A percentile compares a stretch with the other conserved stretches of the same genome.
Conservation (phyloP, 2,113 vertebrate species). For the Ia io region DNA sequence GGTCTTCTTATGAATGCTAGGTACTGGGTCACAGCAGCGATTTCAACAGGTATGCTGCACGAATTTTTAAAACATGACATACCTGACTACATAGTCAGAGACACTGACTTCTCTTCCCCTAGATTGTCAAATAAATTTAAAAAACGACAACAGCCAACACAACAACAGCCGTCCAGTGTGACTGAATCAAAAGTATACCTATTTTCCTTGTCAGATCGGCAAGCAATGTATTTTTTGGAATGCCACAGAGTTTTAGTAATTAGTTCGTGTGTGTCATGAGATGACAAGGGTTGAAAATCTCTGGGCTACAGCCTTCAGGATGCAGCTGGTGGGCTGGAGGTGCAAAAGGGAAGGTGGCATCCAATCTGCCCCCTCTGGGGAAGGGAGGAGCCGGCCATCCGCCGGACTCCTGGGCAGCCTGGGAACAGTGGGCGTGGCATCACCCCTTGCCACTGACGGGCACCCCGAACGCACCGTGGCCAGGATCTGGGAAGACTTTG, state of each 20-base stretch:
- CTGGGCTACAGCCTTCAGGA: not conserved
- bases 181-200: not conserved
- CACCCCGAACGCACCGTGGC: not conserved
- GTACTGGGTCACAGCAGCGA: not conserved
- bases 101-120: not conserved
- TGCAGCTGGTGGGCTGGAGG: not conserved
- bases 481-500: not conserved
- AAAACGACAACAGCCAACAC: not conserved
- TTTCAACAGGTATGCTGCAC: not conserved
- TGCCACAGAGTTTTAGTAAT: not conserved
- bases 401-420: not conserved
- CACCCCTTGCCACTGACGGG: not conserved
- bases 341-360: no score
- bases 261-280: not conserved
- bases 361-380: not conserved
- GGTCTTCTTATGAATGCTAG: not conserved
- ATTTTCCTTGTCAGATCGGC: not conserved
- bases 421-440: not conserved
- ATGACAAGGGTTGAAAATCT: not conserved
- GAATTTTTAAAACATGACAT: not conserved
- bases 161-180: not conserved
- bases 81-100: not conserved
- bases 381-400: not conserved
- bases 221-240: not conserved
- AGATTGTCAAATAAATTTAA: not conserved